Evolutionary conservation across 2,888 invertebrate genomes (phyloP).

Genomic region (Pseudanteris insignis): DNA sequence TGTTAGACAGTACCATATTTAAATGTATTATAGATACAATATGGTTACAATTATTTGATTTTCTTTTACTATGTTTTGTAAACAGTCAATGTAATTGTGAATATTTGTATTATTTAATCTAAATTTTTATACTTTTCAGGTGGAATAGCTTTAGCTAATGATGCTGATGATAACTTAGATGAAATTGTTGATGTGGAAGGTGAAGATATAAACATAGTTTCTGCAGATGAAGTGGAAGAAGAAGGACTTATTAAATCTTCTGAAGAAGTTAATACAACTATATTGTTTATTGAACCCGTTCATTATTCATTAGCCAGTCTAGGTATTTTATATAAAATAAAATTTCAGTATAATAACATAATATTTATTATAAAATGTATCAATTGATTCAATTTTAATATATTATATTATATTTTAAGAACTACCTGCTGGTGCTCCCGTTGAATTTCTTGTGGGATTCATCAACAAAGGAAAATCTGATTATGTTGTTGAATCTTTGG

Average conservation of each 20-base stretch:
- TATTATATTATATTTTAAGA: constrained; percentile 73
- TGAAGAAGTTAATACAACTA: constrained; percentile 88
- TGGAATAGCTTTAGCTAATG: constrained; percentile 69
- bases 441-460: constrained; percentile 96
- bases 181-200: constrained; percentile 71
- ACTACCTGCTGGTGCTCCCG: constrained; percentile 89
- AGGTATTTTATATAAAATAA: no score
- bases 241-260: constrained; percentile 78
- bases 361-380: no score
- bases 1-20: no score
- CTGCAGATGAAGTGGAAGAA: constrained; percentile 69
- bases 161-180: constrained; percentile 70
- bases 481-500: constrained; percentile 90
- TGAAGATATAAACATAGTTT: constrained; percentile 68
- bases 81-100: no score
- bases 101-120: neutral
- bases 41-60: neutral
- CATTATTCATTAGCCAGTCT: constrained; percentile 55
- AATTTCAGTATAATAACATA: no score
- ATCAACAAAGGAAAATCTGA: constrained; percentile 92
- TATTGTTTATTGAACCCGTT: constrained; percentile 87
- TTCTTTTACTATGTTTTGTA: no score
- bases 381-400: neutral
- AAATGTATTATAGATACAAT: no score
- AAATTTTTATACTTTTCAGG: neutral